Evolutionary conservation across 2,888 invertebrate genomes (phyloP), one percentile per base, ranked within the genome.

Genomic region (Cephus pygmeus): DNA sequence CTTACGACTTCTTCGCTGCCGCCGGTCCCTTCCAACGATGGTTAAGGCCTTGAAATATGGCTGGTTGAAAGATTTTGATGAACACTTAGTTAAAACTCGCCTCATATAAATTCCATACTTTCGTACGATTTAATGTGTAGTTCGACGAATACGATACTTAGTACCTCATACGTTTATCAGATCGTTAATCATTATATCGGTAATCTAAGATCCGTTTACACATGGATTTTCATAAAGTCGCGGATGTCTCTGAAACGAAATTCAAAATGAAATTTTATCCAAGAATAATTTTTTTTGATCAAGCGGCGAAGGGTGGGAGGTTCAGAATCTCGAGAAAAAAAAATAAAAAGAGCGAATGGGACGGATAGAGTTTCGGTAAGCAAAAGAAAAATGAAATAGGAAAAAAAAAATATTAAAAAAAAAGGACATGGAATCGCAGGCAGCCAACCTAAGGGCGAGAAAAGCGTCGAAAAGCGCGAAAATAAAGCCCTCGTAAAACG

Each of bases 401-500:
- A 23, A 56, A 9, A 23, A 40, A 6, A 56, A 56, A 4, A 15
- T 11, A 12, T 0, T 3, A 56, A 15, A 56, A 23, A 56, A 56
- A 2, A 31, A 31, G 2, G 23, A 56, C 56, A 9, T 23, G 23
- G 56, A 23, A 56, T 56, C 56, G 15, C 56, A 56, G 56, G 23
- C 56, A 56, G 56, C 56, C 56, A 56, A 56, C 23, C 15, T 56
- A 56, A 56, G 9, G 56, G 56, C 9, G 56, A 56, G 56, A 56
- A 56, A 56, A 56, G 23, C 56, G 56, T 56, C 74, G 31, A 34
- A 34, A 74, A 74, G 74, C 74, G 74, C 74, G 74, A 74, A 74
- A 74, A 40, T 40, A 40, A 40, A 34, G 74, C 74, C 36, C 74
- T 34, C 35, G 34, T 74, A 34, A 34, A 74, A 40, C 33, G 34